These are phyloP conservation scores for Drosophila nr. perissopoda DNA, from an alignment of 2,888 invertebrate species.

Conservation along the genomic window DNA sequence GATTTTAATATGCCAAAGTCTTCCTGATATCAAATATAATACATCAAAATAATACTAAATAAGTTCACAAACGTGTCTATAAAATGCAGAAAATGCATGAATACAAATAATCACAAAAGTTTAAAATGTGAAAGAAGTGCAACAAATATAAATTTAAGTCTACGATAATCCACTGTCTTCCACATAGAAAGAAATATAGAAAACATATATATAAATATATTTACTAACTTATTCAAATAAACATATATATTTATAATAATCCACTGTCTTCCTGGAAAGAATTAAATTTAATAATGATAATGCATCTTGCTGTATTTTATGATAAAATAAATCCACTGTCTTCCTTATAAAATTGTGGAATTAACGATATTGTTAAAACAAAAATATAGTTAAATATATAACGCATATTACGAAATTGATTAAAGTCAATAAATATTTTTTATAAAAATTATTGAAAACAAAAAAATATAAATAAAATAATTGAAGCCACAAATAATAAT, in stretches of 20 bases:
- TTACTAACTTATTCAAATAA: constrained; percentile 1
- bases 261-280: constrained; percentile 48
- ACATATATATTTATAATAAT: constrained; percentile 19
- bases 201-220: constrained; percentile 8
- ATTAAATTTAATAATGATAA: constrained; percentile 5
- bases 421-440: background rate
- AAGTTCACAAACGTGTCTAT: constrained; percentile 24
- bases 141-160: background rate
- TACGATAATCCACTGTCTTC: constrained; percentile 12
- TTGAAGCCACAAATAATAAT: background rate
- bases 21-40: constrained; percentile 11
- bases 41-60: constrained; percentile 16
- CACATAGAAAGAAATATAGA: background rate
- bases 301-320: background rate
- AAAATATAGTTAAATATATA: constrained; percentile 4
- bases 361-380: background rate
- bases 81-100: constrained; percentile 1
- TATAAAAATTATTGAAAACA: background rate
- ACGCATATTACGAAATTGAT: background rate
- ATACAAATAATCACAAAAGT: constrained; percentile 8
- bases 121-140: background rate
- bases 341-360: constrained; percentile 28
- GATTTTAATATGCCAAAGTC: constrained; percentile 16
- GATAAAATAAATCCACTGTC: constrained; percentile 29
- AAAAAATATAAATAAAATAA: background rate